Evolutionary conservation across 2,888 invertebrate genomes (phyloP).

Genomic region (Slavum lentiscoides): DNA sequence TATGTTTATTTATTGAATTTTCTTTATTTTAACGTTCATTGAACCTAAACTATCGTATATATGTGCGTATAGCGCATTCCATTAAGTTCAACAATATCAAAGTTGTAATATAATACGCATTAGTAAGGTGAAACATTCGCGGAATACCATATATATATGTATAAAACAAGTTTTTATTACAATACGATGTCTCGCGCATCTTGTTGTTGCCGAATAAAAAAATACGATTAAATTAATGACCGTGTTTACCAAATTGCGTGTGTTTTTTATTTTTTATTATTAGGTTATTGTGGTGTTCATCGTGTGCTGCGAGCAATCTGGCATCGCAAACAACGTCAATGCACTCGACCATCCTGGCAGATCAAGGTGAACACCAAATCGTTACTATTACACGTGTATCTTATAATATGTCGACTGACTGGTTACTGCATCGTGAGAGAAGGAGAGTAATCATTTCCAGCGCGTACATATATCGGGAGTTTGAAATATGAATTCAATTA

Average conservation of each 20-base stretch:
- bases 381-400: slow-evolving; percentile 31
- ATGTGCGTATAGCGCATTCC: too few relatives aligned
- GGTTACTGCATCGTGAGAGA: neutral
- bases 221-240: slow-evolving; percentile 18
- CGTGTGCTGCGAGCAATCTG: slow-evolving; percentile 30
- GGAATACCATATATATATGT: neutral
- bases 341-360: slow-evolving; percentile 34
- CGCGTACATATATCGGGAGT: too few relatives aligned
- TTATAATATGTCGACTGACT: slow-evolving; percentile 9
- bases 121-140: neutral
- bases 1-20: too few relatives aligned
- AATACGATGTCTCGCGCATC: neutral
- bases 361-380: slow-evolving; percentile 48
- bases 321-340: slow-evolving; percentile 42
- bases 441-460: too few relatives aligned
- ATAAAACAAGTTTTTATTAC: neutral
- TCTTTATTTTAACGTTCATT: too few relatives aligned
- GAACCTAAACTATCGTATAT: too few relatives aligned
- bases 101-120: neutral
- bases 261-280: slow-evolving; percentile 4
- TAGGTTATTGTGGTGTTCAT: slow-evolving; percentile 43
- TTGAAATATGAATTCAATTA: too few relatives aligned
- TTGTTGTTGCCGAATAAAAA: neutral
- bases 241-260: slow-evolving; percentile 19
- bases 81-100: too few relatives aligned